Evolutionary conservation across 1,140 invertebrate genomes (phyloP), one percentile per base, ranked within the genome.

Genomic region (Neoseiulus cucumeris): DNA sequence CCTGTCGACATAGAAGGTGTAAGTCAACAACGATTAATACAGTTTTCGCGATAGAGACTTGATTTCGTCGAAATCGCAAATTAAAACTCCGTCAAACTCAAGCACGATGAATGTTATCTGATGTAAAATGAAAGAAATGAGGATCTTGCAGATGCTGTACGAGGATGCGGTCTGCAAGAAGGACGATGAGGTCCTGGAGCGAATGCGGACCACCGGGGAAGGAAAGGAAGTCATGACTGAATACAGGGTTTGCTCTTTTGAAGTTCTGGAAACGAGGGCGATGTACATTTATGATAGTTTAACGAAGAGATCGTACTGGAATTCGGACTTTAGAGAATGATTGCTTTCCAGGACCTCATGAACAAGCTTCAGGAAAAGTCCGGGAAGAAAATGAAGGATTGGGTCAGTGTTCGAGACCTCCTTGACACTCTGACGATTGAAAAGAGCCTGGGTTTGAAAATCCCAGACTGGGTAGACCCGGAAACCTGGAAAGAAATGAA

Each of bases 331-430:
- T 6, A 39, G 33, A 4, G 33, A 39, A 4, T 6, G 4, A 39
- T 39, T 4, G 33, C 9, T 4, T 39, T 39, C 25, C 33, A 59
- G 51, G 51, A 59, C 22, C 51, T 59, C 17, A 59, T 59, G 51
- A 17, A n/a, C 14, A 59, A 59, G 14, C 33, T 59, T 14, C 12
- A 59, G 4, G 22, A 59, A 33, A 59, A 59, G 12, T 59, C 51
- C 22, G 51, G 51, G 2, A 59, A 59, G 51, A 59, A 59, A 33
- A 59, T 59, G 51, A 59, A 59, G 25, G 51, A 59, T 9, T 59
- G 51, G 51, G 51, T 59, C 22, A 59, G 51, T 33, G 51, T 59
- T 2, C 51, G 51, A 2, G 51, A 59, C 22, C 51, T 59, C 17
- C 51, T 59, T 20, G 51, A 59, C 22, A 59, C 51, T 14, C 22